Percentiles rank a stretch among this genome's conserved stretches.
Conservation (phyloP, 2,888 invertebrate species). For the Meiosimyza decipiens region DNA sequence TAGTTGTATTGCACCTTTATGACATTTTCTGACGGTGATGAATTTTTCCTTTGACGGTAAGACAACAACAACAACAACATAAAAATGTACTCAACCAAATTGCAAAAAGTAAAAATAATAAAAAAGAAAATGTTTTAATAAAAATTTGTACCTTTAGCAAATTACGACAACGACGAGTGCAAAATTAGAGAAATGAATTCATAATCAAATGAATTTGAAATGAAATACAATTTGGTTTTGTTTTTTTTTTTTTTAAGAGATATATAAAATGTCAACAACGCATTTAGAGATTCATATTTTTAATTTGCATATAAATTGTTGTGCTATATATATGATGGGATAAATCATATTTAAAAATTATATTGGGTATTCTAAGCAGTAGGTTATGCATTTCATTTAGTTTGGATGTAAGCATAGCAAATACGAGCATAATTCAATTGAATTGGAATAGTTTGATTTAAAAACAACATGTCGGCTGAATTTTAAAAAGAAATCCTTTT, state of each 20-base stretch:
- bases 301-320: no score
- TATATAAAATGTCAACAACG: no score
- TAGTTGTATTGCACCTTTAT: slow-evolving; percentile 61
- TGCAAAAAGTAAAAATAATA: slow-evolving; percentile 42
- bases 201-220: slow-evolving; percentile 44
- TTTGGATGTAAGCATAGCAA: no score
- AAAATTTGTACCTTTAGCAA: slow-evolving; percentile 38
- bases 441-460: no score
- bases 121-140: slow-evolving; percentile 52
- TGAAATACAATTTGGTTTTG: slow-evolving; percentile 12
- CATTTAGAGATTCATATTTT: no score
- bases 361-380: no score
- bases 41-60: slow-evolving; percentile 57
- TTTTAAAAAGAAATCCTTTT: no score
- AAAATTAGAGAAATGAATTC: slow-evolving; percentile 37
- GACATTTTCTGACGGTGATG: slow-evolving; percentile 61
- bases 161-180: slow-evolving; percentile 23
- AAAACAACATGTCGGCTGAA: no score
- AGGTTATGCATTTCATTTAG: no score
- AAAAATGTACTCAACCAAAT: slow-evolving; percentile 56
- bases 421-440: no score
- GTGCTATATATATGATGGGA: no score
- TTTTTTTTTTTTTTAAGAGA: not conserved
- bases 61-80: slow-evolving; percentile 6
- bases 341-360: no score